phyloP scores from a whole-genome alignment of 2,113 vertebrate species.

The Heterotilapia buettikoferi region DNA sequence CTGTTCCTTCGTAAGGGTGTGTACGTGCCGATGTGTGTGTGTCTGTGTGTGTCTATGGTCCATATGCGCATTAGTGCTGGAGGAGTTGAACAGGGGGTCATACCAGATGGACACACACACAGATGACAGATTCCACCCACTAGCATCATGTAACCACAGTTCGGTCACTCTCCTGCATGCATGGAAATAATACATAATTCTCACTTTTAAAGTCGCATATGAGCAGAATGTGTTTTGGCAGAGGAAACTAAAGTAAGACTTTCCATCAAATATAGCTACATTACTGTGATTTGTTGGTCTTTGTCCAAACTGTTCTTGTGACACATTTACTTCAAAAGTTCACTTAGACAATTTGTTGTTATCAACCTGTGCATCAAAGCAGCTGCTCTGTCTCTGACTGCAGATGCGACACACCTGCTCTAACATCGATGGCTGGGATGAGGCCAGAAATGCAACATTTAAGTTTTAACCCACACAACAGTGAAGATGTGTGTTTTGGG shows the following conservation, averaged over 20 bases:
- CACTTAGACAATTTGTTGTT: neutral
- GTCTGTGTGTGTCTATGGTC: slow-evolving; percentile 36
- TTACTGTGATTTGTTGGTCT: neutral
- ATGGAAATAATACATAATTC: neutral
- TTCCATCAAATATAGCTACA: neutral
- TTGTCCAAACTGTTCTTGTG: neutral
- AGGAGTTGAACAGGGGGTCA: slow-evolving; percentile 66
- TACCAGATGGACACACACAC: slow-evolving; percentile 62
- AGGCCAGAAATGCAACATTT: neutral
- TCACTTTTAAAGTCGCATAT: neutral
- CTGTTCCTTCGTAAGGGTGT: slow-evolving; percentile 50
- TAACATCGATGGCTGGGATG: neutral
- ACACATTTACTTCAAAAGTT: neutral
- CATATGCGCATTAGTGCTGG: slow-evolving; percentile 66
- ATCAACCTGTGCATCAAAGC: neutral
- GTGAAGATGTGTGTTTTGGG: neutral
- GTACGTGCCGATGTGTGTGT: neutral
- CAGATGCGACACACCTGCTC: neutral
- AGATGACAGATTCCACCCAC: slow-evolving; percentile 55
- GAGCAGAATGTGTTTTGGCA: neutral
- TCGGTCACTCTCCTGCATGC: slow-evolving; percentile 5
- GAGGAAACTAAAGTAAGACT: neutral
- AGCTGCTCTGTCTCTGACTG: neutral
- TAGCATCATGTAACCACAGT: slow-evolving; percentile 45
- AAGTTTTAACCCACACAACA: neutral